Conservation (phyloP, 2,888 invertebrate genomes). For the Quadroppia sp. region DNA sequence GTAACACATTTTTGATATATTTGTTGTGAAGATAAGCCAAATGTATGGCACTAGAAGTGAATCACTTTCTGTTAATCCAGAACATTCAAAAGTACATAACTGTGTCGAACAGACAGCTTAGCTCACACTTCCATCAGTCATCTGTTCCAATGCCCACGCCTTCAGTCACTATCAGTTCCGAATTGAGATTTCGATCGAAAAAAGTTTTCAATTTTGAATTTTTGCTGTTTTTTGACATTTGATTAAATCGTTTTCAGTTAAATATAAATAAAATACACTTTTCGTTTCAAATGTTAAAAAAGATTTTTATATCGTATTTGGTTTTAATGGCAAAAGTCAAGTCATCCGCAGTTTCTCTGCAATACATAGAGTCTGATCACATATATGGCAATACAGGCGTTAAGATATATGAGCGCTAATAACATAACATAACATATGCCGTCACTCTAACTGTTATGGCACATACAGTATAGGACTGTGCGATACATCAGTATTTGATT, state of each 20-base stretch:
- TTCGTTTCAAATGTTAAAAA: not conserved
- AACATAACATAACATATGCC: not conserved
- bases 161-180: conserved; percentile 2
- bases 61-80: not conserved
- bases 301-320: not conserved
- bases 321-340: conserved; percentile 1
- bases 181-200: conserved; percentile 2
- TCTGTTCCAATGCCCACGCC: conserved; percentile 20
- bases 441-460: not conserved
- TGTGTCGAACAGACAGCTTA: conserved; percentile 1
- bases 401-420: not conserved
- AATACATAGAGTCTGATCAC: not conserved
- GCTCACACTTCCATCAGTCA: conserved; percentile 12
- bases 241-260: not conserved
- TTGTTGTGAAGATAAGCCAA: conserved; percentile 19
- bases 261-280: not conserved
- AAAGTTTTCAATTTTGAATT: not conserved
- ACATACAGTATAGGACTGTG: not conserved
- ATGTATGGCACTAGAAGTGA: conserved; percentile 3
- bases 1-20: conserved; percentile 34
- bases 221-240: not conserved
- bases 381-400: conserved; percentile 23
- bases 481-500: not conserved
- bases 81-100: not conserved
- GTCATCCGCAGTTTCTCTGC: not conserved